These are phyloP conservation scores for Drosophila saltans DNA, from an alignment of 1,140 invertebrate genomes.

Conservation along the genomic window DNA sequence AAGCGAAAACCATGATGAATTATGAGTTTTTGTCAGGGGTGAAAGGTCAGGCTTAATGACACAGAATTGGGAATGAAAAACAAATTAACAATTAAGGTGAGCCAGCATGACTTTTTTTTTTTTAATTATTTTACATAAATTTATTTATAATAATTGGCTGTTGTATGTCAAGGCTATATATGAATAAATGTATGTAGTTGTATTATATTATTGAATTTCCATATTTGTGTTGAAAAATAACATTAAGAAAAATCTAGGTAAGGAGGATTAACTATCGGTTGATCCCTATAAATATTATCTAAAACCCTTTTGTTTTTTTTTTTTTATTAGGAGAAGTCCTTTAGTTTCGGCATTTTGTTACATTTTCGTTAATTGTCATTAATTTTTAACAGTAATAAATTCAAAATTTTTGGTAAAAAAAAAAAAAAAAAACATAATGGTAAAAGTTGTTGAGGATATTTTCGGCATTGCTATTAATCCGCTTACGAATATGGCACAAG, in stretches of 20 bases:
- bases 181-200: background rate
- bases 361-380: background rate
- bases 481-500: conserved; percentile 72
- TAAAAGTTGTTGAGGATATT: conserved; percentile 64
- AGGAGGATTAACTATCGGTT: too few species aligned
- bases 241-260: too few species aligned
- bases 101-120: background rate
- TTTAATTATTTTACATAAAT: background rate
- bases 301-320: too few species aligned
- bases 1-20: too few species aligned
- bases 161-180: too few species aligned
- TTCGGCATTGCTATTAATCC: conserved; percentile 70
- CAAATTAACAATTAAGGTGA: background rate
- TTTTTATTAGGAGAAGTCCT: too few species aligned
- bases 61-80: background rate
- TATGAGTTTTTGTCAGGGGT: background rate
- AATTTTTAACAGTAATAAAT: conserved; percentile 2
- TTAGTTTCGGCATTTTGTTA: background rate
- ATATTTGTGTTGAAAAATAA: too few species aligned
- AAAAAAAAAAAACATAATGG: conserved; percentile 31
- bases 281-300: too few species aligned
- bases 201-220: too few species aligned
- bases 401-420: conserved; percentile 24
- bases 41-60: background rate
- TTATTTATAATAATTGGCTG: too few species aligned